phyloP scores from a whole-genome alignment of 2,888 invertebrate species.

The Listrodromus nycthemerus region DNA sequence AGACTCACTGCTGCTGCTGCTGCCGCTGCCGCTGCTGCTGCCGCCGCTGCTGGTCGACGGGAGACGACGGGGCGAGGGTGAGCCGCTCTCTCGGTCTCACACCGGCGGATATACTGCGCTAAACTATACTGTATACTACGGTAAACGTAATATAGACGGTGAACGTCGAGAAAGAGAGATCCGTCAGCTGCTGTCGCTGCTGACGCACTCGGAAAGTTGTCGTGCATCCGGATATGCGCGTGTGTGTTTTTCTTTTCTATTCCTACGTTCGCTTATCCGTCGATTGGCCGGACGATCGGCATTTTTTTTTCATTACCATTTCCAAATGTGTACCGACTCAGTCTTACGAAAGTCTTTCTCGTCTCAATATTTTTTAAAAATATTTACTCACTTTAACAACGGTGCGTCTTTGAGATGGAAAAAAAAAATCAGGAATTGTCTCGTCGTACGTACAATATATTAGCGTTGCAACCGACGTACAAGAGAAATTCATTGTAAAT shows the following conservation, averaged over 20 bases:
- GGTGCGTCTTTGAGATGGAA: not conserved
- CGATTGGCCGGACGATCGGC: no score
- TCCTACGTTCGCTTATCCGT: not conserved
- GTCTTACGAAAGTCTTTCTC: no score
- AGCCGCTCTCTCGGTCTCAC: constrained; percentile 61
- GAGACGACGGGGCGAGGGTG: constrained; percentile 64
- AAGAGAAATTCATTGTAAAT: constrained; percentile 28
- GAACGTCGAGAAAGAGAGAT: constrained; percentile 63
- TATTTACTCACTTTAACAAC: not conserved
- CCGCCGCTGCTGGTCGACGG: constrained; percentile 52
- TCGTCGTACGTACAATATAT: constrained; percentile 11
- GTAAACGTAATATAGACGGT: constrained; percentile 35
- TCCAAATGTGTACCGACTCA: not conserved
- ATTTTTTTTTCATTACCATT: not conserved
- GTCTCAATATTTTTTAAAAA: not conserved
- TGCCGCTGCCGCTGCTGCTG: no score
- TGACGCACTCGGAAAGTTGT: constrained; percentile 29
- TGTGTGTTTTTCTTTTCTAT: not conserved
- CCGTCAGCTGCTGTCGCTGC: constrained; percentile 67
- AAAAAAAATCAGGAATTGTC: not conserved
- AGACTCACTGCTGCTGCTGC: constrained; percentile 60
- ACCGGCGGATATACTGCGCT: constrained; percentile 39
- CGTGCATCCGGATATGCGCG: not conserved
- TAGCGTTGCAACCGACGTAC: not conserved
- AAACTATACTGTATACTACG: constrained; percentile 32